Percentiles rank a stretch among this genome's conserved stretches.
phyloP scores from a whole-genome alignment of 2,797 vertebrate genomes.

The Gymnothorax reevesii region DNA sequence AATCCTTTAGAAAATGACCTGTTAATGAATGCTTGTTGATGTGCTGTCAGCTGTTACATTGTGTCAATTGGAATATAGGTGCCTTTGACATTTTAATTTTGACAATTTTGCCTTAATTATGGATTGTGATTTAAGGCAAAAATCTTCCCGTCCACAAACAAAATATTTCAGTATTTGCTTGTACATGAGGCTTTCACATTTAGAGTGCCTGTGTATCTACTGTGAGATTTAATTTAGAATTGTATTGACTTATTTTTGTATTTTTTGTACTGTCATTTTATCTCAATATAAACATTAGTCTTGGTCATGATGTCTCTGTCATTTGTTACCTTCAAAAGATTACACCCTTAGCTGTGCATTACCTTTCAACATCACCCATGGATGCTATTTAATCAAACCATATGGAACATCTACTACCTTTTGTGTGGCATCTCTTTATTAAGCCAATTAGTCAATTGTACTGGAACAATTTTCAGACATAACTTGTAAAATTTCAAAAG shows the following conservation, averaged over 20 bases:
- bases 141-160: slow-evolving; percentile 36
- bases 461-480: neutral
- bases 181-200: slow-evolving; percentile 62
- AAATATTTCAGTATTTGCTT: slow-evolving; percentile 44
- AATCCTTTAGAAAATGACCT: slow-evolving; percentile 4
- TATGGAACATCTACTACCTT: neutral
- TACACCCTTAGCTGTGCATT: slow-evolving; percentile 3
- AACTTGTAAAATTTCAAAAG: neutral
- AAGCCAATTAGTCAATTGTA: neutral
- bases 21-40: slow-evolving; percentile 17
- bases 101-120: slow-evolving; percentile 15
- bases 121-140: slow-evolving; percentile 1
- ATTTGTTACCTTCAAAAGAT: slow-evolving; percentile 1
- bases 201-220: slow-evolving; percentile 67
- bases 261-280: slow-evolving; percentile 73
- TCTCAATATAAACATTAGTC: slow-evolving; percentile 70
- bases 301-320: slow-evolving; percentile 48
- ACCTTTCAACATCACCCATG: neutral
- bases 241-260: slow-evolving; percentile 77
- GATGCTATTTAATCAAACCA: neutral
- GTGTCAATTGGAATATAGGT: neutral
- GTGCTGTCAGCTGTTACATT: slow-evolving; percentile 2
- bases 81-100: slow-evolving; percentile 15
- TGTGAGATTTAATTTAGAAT: slow-evolving; percentile 72
- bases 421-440: neutral